Evolutionary conservation across 2,888 invertebrate genomes (phyloP).

Genomic region (Zootermopsis nevadensis): DNA sequence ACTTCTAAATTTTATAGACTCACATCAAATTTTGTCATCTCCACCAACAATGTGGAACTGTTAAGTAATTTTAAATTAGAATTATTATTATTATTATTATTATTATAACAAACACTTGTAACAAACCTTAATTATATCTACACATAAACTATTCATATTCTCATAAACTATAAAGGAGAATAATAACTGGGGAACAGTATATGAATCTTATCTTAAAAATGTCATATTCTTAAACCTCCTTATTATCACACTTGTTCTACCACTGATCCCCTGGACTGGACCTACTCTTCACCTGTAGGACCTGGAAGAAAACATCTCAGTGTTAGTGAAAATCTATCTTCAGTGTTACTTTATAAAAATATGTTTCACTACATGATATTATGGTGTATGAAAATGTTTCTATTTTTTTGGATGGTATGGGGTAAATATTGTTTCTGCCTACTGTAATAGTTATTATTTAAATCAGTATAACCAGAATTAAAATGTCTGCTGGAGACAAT

Average conservation of each 20-base stretch:
- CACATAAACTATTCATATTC: conserved; percentile 1
- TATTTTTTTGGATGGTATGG: not conserved
- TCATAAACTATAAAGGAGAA: not conserved
- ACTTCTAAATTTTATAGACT: too few species aligned
- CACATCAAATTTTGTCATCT: too few species aligned
- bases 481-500: too few species aligned
- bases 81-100: too few species aligned
- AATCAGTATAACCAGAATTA: too few species aligned
- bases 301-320: not conserved
- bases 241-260: conserved; percentile 14
- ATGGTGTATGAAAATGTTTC: not conserved
- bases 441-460: not conserved
- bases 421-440: not conserved
- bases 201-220: not conserved
- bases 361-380: not conserved
- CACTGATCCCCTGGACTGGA: not conserved
- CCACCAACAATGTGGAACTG: too few species aligned
- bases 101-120: not conserved
- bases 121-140: not conserved
- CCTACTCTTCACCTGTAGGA: not conserved
- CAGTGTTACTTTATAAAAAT: not conserved
- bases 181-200: not conserved
- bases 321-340: not conserved
- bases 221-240: not conserved
- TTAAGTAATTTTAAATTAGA: too few species aligned